phyloP scores from a whole-genome alignment of 2,113 vertebrate genomes.

The Vulpes vulpes region DNA sequence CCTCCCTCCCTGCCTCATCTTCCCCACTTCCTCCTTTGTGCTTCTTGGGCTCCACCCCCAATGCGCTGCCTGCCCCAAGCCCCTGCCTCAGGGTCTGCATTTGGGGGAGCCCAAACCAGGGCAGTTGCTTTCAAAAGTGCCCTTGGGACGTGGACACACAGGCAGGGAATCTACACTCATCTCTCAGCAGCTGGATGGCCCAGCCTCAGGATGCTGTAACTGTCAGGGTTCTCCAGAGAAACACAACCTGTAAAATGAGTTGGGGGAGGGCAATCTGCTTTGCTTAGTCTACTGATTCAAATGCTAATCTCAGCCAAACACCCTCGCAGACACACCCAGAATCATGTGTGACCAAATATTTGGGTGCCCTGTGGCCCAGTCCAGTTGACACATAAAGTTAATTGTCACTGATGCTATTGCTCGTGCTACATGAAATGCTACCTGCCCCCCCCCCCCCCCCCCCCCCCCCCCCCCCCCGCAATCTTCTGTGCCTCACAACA shows the following conservation, averaged over 20 bases:
- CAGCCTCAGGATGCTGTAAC: rapidly evolving
- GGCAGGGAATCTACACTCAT: not conserved
- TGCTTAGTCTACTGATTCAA: not conserved
- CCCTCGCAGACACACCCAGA: not conserved
- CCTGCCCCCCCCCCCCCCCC: too few relatives aligned
- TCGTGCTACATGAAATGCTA: rapidly evolving
- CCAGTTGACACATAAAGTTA: not conserved
- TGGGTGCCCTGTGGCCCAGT: not conserved
- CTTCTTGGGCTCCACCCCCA: not conserved
- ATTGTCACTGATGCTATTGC: not conserved
- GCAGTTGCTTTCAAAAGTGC: not conserved
- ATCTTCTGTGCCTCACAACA: not conserved
- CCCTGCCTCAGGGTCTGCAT: not conserved
- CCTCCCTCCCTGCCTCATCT: not conserved
- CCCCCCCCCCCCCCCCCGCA: rapidly evolving
- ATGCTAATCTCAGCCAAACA: not conserved
- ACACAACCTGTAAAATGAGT: rapidly evolving
- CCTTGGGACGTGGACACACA: not conserved
- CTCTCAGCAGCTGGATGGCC: not conserved
- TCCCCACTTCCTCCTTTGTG: not conserved
- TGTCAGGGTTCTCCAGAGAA: not conserved
- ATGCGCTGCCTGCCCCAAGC: too few relatives aligned
- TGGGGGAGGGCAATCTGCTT: not conserved
- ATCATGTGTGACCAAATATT: not conserved
- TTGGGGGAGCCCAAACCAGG: not conserved